These are phyloP conservation scores for Sitodiplosis mosellana DNA, from an alignment of 1,140 invertebrate genomes.

Conservation along the genomic window DNA sequence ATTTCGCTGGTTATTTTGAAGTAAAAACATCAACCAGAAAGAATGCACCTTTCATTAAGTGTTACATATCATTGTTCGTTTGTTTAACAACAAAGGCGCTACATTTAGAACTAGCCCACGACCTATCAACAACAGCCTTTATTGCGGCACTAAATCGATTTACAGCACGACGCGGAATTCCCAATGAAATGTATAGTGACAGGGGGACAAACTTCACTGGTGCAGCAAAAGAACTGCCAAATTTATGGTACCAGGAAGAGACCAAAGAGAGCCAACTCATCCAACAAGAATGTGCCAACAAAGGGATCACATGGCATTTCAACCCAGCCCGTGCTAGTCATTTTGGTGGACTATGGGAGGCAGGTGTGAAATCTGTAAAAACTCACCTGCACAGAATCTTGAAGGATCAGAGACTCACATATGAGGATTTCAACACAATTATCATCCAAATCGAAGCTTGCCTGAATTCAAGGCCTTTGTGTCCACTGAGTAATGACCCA, in stretches of 20 bases:
- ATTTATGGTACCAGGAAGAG: too few species aligned
- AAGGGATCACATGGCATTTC: constrained; percentile 7
- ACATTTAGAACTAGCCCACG: too few species aligned
- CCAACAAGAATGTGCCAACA: constrained; percentile 1
- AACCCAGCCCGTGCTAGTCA: constrained; percentile 14
- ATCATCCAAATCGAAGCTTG: constrained; percentile 10
- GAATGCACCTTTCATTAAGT: too few species aligned
- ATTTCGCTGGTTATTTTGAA: constrained; percentile 17
- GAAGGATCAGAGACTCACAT: constrained; percentile 7
- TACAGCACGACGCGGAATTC: too few species aligned
- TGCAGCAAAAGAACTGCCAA: constrained; percentile 8
- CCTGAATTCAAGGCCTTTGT: constrained; percentile 11
- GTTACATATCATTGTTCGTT: too few species aligned
- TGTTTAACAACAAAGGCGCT: too few species aligned
- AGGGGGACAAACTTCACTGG: constrained; percentile 21
- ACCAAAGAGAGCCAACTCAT: constrained; percentile 3
- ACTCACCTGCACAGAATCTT: constrained; percentile 7
- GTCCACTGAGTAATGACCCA: constrained; percentile 10
- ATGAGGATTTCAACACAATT: constrained; percentile 8
- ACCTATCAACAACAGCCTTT: too few species aligned
- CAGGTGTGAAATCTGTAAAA: constrained; percentile 11
- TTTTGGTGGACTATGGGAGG: constrained; percentile 21
- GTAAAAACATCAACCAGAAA: too few species aligned
- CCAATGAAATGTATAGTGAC: constrained; percentile 15
- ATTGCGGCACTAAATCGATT: too few species aligned